Evolutionary conservation across 2,113 vertebrate species (phyloP).

Genomic region (Gymnogyps californianus): DNA sequence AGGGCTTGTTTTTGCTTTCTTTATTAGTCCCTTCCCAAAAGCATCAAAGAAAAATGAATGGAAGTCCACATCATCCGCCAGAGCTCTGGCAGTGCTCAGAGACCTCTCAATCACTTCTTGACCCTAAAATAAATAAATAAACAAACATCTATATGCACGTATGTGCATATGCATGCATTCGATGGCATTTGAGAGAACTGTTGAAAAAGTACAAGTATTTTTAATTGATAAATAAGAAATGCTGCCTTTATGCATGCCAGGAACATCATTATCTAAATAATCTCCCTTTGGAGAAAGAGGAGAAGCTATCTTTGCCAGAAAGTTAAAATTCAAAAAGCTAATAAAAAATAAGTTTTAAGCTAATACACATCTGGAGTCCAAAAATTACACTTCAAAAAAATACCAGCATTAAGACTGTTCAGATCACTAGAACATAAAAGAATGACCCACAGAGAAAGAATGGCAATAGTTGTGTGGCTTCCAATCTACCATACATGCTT

Average conservation of each 20-base stretch:
- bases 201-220: not conserved
- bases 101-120: constrained; percentile 83
- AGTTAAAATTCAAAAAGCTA: not conserved
- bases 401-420: not conserved
- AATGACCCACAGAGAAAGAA: not conserved
- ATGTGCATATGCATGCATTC: not conserved
- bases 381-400: not conserved
- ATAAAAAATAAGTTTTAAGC: not conserved
- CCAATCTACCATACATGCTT: not conserved
- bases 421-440: not conserved
- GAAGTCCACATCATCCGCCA: constrained; percentile 91
- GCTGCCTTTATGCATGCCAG: not conserved
- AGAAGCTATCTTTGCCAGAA: not conserved
- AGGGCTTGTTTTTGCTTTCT: constrained; percentile 90
- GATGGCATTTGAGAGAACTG: not conserved
- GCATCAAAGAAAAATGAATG: constrained; percentile 81
- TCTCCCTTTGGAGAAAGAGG: not conserved
- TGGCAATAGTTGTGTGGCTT: not conserved
- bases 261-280: not conserved
- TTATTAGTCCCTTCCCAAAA: constrained; percentile 94
- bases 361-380: not conserved
- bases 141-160: not conserved
- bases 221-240: not conserved
- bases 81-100: constrained; percentile 74
- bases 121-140: constrained; percentile 73